Evolutionary conservation across 2,888 invertebrate genomes (phyloP), one percentile per base, ranked within the genome.

Genomic region (Drosophila prostipennis): DNA sequence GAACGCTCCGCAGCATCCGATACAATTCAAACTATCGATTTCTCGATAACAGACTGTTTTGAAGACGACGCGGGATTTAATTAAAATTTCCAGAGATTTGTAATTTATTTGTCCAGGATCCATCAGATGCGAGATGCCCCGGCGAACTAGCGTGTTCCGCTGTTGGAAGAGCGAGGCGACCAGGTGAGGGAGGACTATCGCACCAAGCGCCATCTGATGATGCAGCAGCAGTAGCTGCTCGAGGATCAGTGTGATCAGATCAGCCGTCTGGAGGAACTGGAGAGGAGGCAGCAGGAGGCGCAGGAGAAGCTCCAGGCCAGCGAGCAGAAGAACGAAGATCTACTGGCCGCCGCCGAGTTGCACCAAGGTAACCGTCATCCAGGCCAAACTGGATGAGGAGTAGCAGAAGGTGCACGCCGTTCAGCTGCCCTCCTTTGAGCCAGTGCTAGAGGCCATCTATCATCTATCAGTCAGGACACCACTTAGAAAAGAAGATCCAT

Each of bases 131-230:
- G n/a, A n/a, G n/a, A 74, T 80, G 23, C 91, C 91, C 13, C 78
- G 91, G 5, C 78, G 91, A 3, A 91, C 91, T 4, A 79, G 89
- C 0, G 91, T 90, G 60, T 90, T 90, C 42, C 82, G 80, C 11
- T 89, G 2, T 64, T 72, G 16, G 77, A 84, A 6, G 80, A n/a
- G n/a, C n/a, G n/a, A n/a, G n/a, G n/a, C n/a, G n/a, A n/a, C n/a
- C n/a, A n/a, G n/a, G n/a, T n/a, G n/a, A n/a, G n/a, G n/a, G n/a
- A n/a, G n/a, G n/a, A n/a, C n/a, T n/a, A 52, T 26, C 68, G 77
- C 34, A 43, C 54, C 4, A 63, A 79, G 11, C 48, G 43, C 5
- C 36, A 32, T 6, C 49, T 23, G 32, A 58, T 19, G 53, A 32
- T 40, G 6, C 54, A 76, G 26, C 49, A 65, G 32, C 59, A 78